These are phyloP conservation scores for Chironomus tentans DNA, from an alignment of 2,888 invertebrate species.

Conservation along the genomic window DNA sequence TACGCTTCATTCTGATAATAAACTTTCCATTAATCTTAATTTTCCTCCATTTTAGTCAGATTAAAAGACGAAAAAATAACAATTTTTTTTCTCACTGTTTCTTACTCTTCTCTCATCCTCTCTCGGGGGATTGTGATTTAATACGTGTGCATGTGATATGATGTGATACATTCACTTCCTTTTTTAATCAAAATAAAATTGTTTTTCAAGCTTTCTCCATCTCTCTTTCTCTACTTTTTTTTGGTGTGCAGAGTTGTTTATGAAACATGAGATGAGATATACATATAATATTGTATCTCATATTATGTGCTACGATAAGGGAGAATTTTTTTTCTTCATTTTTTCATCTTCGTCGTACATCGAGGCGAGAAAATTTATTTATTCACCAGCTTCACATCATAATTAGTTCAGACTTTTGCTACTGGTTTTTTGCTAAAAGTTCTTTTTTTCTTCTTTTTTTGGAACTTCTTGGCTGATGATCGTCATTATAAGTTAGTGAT, in stretches of 20 bases:
- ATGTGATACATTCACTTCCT: not conserved
- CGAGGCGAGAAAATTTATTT: not conserved
- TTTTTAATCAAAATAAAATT: conserved; percentile 12
- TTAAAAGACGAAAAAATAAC: not conserved
- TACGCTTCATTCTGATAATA: not conserved
- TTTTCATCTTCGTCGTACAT: not conserved
- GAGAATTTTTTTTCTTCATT: not conserved
- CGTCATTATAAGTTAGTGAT: too few relatives aligned
- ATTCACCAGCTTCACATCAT: not conserved
- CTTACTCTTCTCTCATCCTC: not conserved
- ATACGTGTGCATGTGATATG: not conserved
- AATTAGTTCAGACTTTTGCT: conserved; percentile 10
- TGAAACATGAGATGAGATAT: conserved; percentile 6
- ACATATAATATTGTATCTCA: too few relatives aligned
- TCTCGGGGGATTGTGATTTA: not conserved
- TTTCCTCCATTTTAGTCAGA: not conserved
- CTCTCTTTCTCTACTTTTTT: not conserved
- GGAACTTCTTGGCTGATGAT: too few relatives aligned
- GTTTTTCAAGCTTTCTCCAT: not conserved
- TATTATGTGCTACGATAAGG: not conserved
- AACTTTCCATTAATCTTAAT: not conserved
- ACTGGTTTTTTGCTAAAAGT: not conserved
- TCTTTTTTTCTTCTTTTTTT: too few relatives aligned
- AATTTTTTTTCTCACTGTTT: too few relatives aligned
- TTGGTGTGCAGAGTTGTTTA: not conserved